These are phyloP conservation scores for Propsilocerus akamusi DNA, from an alignment of 1,140 invertebrate species.

Conservation along the genomic window DNA sequence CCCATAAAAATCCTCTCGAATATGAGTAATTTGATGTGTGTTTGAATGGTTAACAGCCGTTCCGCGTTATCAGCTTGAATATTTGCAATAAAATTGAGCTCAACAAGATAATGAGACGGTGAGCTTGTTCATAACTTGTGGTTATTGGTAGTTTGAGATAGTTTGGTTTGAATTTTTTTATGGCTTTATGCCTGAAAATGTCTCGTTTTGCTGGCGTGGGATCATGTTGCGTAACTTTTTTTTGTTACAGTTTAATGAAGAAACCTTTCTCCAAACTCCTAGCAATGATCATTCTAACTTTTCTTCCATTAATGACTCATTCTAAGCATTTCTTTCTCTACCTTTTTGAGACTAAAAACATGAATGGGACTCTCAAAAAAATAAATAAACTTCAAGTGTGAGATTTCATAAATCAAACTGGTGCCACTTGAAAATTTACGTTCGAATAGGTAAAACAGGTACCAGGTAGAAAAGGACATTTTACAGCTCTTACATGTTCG, in stretches of 20 bases:
- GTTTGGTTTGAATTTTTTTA: neutral
- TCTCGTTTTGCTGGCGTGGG: neutral
- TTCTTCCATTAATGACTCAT: neutral
- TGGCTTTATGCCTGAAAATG: neutral
- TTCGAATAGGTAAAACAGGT: too few relatives aligned
- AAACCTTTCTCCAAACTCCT: too few relatives aligned
- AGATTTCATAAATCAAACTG: constrained; percentile 1
- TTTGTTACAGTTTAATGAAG: too few relatives aligned
- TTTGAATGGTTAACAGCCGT: neutral
- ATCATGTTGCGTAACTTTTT: neutral
- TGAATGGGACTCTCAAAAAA: too few relatives aligned
- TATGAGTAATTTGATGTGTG: neutral
- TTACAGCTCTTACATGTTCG: too few relatives aligned
- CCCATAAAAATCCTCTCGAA: neutral
- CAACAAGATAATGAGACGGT: neutral
- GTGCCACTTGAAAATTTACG: constrained; percentile 1
- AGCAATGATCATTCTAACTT: too few relatives aligned
- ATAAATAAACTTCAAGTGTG: neutral
- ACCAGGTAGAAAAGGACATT: too few relatives aligned
- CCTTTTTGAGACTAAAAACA: too few relatives aligned
- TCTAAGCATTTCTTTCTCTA: too few relatives aligned
- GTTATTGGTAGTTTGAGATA: neutral
- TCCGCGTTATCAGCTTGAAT: neutral
- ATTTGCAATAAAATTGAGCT: neutral
- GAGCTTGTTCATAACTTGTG: neutral